A percentile compares a stretch with the other conserved stretches of the same genome.
These are phyloP conservation scores for Halcyon smyrnensis DNA, from an alignment of 2,797 vertebrate species.

Conservation along the genomic window DNA sequence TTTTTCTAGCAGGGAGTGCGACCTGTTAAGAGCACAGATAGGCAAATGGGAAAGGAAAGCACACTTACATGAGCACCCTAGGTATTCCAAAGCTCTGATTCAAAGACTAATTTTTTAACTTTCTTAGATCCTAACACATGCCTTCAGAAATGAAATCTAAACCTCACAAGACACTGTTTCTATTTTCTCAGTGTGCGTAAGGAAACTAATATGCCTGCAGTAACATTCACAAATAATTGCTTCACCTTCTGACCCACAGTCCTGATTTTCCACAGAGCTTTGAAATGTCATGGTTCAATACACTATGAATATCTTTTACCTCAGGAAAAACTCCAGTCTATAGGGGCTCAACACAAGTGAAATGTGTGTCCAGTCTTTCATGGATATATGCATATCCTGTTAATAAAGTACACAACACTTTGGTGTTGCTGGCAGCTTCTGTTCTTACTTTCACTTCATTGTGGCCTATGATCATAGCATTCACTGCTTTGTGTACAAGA, in stretches of 20 bases:
- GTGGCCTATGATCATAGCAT: background rate
- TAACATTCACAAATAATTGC: conserved; percentile 42
- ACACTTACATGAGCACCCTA: background rate
- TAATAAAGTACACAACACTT: background rate
- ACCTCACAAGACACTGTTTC: background rate
- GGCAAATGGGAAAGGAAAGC: background rate
- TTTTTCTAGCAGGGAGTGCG: background rate
- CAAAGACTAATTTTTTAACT: conserved; percentile 5
- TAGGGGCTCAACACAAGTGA: background rate
- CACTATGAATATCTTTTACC: background rate
- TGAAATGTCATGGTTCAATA: conserved; percentile 38
- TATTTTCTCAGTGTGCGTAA: background rate
- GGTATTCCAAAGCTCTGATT: background rate
- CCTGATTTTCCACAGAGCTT: conserved; percentile 38
- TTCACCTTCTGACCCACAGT: conserved; percentile 35
- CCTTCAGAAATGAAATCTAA: conserved; percentile 28
- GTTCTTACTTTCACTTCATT: background rate
- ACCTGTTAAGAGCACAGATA: background rate
- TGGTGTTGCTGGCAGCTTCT: background rate
- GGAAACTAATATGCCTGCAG: conserved; percentile 23
- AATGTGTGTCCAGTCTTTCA: background rate
- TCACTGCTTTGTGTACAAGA: background rate
- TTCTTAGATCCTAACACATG: background rate
- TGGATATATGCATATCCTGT: background rate
- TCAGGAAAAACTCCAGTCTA: background rate